Evolutionary conservation across 2,797 vertebrate species (phyloP).

Genomic region (Sternarchorhynchus goeldii): DNA sequence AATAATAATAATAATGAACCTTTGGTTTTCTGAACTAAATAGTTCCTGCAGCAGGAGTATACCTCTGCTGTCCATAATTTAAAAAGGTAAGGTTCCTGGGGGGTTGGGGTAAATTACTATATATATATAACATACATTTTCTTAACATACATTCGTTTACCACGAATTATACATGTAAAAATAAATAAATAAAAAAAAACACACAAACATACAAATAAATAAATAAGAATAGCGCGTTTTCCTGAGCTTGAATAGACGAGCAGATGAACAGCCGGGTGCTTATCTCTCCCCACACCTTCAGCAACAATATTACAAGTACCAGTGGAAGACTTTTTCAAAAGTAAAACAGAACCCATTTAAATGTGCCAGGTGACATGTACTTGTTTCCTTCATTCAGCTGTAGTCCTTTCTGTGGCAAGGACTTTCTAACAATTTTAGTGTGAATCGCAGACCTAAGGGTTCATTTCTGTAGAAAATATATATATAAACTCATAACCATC

Average conservation of each 20-base stretch:
- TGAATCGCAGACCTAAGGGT: no score
- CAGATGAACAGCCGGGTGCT: conserved; percentile 17
- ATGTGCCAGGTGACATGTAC: background rate
- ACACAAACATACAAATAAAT: background rate
- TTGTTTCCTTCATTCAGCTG: background rate
- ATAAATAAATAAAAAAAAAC: background rate
- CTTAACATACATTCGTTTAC: background rate
- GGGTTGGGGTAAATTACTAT: no score
- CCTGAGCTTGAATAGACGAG: conserved; percentile 18
- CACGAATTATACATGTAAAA: background rate
- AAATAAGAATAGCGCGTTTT: conserved; percentile 13
- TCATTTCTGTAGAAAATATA: background rate
- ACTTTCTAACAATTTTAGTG: no score
- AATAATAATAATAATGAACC: no score
- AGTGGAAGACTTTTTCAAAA: background rate
- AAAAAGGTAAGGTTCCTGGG: no score
- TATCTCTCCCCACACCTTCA: conserved; percentile 32
- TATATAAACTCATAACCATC: background rate
- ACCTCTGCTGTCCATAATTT: no score
- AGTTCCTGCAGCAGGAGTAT: no score
- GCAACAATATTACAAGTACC: background rate
- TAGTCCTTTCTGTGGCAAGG: background rate
- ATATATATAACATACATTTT: background rate
- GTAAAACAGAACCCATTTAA: background rate
- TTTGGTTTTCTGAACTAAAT: no score